Percentiles rank a stretch among this genome's conserved stretches.
These are phyloP conservation scores for Calcarius lapponicus DNA, from an alignment of 2,797 vertebrate species.

Conservation along the genomic window DNA sequence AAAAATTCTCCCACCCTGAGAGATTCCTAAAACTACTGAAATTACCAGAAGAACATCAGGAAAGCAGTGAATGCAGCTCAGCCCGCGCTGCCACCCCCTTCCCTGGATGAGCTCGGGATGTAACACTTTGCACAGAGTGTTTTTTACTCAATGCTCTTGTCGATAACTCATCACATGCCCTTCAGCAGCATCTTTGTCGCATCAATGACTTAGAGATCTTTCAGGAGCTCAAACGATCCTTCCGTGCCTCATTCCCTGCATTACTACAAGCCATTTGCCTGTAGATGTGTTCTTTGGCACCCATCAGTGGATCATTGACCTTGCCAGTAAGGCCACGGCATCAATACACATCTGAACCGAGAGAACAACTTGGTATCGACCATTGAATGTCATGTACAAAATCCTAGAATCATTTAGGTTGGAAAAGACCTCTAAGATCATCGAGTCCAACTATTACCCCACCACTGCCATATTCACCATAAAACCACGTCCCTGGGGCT, in stretches of 20 bases:
- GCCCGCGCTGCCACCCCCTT: accelerated
- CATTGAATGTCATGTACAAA: not conserved
- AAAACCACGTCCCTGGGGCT: not conserved
- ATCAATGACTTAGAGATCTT: not conserved
- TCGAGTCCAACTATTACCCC: not conserved
- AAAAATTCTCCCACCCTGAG: not conserved
- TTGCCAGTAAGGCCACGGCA: not conserved
- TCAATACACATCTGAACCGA: not conserved
- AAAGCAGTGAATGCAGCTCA: not conserved
- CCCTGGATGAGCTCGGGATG: not conserved
- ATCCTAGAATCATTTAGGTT: not conserved
- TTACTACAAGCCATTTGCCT: conserved; percentile 52
- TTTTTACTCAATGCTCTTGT: not conserved
- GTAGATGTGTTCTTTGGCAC: conserved; percentile 61
- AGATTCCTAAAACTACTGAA: not conserved
- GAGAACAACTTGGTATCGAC: not conserved
- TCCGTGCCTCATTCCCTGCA: not conserved
- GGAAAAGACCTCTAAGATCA: not conserved
- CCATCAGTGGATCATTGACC: conserved; percentile 17
- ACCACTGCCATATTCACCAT: not conserved
- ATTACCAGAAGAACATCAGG: not conserved
- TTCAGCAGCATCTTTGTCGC: not conserved
- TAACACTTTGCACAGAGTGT: not conserved
- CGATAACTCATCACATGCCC: not conserved
- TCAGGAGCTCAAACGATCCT: conserved; percentile 1